Percentiles rank a stretch among this genome's conserved stretches.
Evolutionary conservation across 1,140 invertebrate species (phyloP).

Genomic region (Nasonia longicornis): DNA sequence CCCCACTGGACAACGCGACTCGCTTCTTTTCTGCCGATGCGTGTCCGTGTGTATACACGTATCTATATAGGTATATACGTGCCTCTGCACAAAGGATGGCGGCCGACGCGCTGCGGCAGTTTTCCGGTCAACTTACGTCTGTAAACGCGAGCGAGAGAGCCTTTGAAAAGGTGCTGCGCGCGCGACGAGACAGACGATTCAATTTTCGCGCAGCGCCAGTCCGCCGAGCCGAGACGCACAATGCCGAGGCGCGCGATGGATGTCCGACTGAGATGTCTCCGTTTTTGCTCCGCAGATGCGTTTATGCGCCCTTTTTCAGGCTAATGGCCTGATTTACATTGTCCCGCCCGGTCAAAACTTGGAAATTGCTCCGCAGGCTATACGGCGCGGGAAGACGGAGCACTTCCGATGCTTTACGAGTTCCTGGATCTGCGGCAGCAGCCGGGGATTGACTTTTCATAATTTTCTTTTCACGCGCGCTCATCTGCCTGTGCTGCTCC

Average conservation of each 20-base stretch:
- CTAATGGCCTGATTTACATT: slow-evolving; percentile 7
- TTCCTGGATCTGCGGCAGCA: neutral
- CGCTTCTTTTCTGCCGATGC: slow-evolving; percentile 7
- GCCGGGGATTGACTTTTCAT: neutral
- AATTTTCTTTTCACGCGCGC: neutral
- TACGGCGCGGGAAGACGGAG: neutral
- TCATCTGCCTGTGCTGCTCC: neutral
- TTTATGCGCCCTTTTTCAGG: neutral
- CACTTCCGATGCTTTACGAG: neutral
- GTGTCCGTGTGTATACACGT: neutral
- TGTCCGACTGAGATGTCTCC: neutral
- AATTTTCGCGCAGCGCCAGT: slow-evolving; percentile 30
- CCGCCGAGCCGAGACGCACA: neutral
- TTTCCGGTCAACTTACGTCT: slow-evolving; percentile 37
- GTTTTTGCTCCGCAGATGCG: neutral
- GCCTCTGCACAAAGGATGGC: neutral
- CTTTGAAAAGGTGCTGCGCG: neutral
- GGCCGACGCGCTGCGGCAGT: slow-evolving; percentile 21
- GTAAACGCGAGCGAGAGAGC: neutral
- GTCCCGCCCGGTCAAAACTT: slow-evolving; percentile 37
- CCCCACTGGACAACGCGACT: neutral
- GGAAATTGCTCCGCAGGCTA: slow-evolving; percentile 29
- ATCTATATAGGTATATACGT: slow-evolving; percentile 9
- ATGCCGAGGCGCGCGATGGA: neutral
- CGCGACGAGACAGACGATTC: slow-evolving; percentile 25